Evolutionary conservation across 2,888 invertebrate species (phyloP).

Genomic region (Geotrupes spiniger): DNA sequence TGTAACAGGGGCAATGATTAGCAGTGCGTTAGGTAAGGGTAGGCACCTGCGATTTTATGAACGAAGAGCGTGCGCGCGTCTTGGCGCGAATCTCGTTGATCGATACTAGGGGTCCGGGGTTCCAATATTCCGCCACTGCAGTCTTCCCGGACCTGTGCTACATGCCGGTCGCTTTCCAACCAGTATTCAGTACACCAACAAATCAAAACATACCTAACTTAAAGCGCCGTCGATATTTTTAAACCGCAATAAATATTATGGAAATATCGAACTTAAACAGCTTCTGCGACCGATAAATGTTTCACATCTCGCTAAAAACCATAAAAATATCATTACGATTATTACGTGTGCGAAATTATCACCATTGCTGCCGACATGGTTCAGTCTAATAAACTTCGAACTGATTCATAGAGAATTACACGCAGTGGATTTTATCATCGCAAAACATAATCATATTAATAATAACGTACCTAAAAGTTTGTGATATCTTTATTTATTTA

Average conservation of each 20-base stretch:
- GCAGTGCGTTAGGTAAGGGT: constrained; percentile 13
- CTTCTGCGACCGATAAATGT: no score
- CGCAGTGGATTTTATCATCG: neutral
- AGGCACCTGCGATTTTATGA: constrained; percentile 26
- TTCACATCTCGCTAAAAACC: no score
- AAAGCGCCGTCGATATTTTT: neutral
- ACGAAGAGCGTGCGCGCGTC: constrained; percentile 28
- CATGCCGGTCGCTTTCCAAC: constrained; percentile 30
- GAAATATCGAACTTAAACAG: no score
- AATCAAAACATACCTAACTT: constrained; percentile 22
- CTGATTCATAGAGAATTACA: no score
- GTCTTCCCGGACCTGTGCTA: constrained; percentile 38
- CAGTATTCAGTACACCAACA: constrained; percentile 25
- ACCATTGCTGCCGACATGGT: no score
- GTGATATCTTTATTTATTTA: constrained; percentile 4
- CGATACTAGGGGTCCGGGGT: constrained; percentile 29
- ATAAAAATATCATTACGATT: no score
- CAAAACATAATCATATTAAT: constrained; percentile 4
- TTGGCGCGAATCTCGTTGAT: constrained; percentile 30
- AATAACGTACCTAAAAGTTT: constrained; percentile 6
- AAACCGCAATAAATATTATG: no score
- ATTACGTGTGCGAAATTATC: no score
- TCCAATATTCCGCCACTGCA: constrained; percentile 32
- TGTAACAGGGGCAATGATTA: constrained; percentile 9
- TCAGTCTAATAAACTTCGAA: no score